These are phyloP conservation scores for Nautilus pompilius DNA, from an alignment of 1,140 invertebrate species.

Conservation along the genomic window DNA sequence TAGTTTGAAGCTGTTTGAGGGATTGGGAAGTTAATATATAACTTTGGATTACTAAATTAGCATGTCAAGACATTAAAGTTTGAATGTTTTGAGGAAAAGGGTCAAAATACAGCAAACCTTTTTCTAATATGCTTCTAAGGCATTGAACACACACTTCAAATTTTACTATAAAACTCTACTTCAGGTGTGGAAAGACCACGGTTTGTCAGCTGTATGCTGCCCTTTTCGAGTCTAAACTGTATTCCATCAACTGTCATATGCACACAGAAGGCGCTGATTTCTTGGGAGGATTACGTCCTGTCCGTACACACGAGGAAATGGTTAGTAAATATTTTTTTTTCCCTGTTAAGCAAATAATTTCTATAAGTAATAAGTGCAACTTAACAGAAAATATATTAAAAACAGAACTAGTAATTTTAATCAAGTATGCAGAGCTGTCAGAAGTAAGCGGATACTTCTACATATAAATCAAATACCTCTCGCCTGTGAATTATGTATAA, in stretches of 20 bases:
- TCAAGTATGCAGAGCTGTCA: no score
- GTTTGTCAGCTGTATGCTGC: slow-evolving; percentile 84
- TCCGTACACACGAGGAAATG: slow-evolving; percentile 58
- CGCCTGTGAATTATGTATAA: no score
- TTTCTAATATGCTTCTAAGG: neutral
- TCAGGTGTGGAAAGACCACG: slow-evolving; percentile 94
- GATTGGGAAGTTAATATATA: neutral
- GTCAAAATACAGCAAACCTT: neutral
- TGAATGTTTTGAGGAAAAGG: no score
- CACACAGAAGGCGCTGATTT: slow-evolving; percentile 98
- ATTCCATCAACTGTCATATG: slow-evolving; percentile 95
- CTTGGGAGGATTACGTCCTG: slow-evolving; percentile 89
- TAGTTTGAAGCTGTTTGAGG: neutral
- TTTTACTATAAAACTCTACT: no score
- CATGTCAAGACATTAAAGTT: no score
- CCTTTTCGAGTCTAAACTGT: slow-evolving; percentile 66
- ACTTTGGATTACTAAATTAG: neutral
- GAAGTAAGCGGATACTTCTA: no score
- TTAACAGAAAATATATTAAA: neutral
- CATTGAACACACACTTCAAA: slow-evolving; percentile 1
- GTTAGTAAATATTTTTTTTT: neutral
- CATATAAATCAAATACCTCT: no score
- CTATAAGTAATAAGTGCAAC: neutral
- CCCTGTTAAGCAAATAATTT: neutral
- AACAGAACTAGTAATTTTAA: no score